These are phyloP conservation scores for Pocillopora verrucosa DNA, from an alignment of 64 coral and sea anemone species.

Conservation along the genomic window DNA sequence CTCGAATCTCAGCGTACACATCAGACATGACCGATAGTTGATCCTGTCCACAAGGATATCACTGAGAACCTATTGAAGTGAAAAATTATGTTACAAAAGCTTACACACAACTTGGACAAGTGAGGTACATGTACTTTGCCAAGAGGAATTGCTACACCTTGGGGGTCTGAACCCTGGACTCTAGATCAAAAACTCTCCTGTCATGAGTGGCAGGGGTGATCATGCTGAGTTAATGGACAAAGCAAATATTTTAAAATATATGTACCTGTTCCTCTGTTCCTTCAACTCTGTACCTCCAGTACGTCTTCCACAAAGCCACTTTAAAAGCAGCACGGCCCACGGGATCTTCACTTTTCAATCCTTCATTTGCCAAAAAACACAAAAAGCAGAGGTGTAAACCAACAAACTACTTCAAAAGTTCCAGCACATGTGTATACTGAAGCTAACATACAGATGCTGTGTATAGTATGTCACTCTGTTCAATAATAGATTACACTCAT, in stretches of 20 bases:
- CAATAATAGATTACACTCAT: no score
- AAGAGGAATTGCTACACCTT: no score
- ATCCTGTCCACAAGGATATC: slow-evolving; percentile 65
- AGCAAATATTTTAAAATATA: no score
- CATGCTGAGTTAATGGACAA: no score
- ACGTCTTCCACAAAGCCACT: slow-evolving; percentile 59
- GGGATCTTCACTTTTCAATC: slow-evolving; percentile 86
- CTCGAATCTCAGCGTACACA: slow-evolving; percentile 65
- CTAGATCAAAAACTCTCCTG: no score
- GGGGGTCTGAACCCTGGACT: not conserved
- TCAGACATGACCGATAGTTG: slow-evolving; percentile 70
- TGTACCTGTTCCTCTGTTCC: slow-evolving; percentile 91
- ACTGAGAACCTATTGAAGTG: slow-evolving; percentile 62
- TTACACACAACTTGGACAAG: no score
- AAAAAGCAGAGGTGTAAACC: not conserved
- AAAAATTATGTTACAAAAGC: not conserved
- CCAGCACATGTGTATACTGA: no score
- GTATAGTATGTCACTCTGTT: no score
- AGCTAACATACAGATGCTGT: no score
- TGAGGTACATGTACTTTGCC: no score
- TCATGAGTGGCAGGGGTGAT: no score
- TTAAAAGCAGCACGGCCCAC: slow-evolving; percentile 83
- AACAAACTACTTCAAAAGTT: not conserved
- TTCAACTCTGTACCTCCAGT: slow-evolving; percentile 9
- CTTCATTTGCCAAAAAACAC: slow-evolving; percentile 23